Evolutionary conservation across 1,140 invertebrate genomes (phyloP).

Genomic region (Portunus trituberculatus): DNA sequence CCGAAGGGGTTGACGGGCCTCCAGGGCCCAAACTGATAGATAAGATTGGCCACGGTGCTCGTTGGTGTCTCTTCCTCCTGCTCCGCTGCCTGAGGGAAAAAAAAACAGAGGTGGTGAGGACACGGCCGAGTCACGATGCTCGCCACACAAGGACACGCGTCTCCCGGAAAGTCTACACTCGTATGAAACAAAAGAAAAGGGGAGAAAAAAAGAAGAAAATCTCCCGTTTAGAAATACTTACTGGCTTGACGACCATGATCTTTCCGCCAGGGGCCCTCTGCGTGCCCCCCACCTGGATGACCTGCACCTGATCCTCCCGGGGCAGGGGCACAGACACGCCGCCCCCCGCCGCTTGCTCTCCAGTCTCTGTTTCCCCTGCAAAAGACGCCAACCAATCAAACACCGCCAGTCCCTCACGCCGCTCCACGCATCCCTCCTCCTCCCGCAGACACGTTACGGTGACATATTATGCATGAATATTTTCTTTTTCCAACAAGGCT

Average conservation of each 20-base stretch:
- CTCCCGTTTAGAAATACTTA: not conserved
- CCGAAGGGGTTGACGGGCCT: conserved; percentile 67
- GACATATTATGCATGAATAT: conserved; percentile 12
- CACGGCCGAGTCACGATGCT: not conserved
- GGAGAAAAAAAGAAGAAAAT: not conserved
- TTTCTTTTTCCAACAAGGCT: not conserved
- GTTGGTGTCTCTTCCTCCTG: conserved; percentile 27
- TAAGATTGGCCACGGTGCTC: conserved; percentile 72
- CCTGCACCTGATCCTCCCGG: conserved; percentile 62
- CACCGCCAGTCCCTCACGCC: not conserved
- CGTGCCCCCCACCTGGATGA: conserved; percentile 63
- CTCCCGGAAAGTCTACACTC: not conserved
- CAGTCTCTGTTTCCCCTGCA: conserved; percentile 48
- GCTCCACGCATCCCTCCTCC: not conserved
- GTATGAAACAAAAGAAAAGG: not conserved
- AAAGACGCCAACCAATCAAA: not conserved
- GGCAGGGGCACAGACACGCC: not conserved
- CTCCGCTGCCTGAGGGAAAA: not conserved
- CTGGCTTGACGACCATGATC: conserved; percentile 62
- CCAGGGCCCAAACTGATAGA: conserved; percentile 74
- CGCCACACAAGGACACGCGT: not conserved
- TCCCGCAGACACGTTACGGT: not conserved
- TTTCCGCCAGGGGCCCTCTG: conserved; percentile 62
- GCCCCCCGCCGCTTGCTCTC: not conserved
- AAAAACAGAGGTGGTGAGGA: not conserved